Evolutionary conservation across 2,888 invertebrate species (phyloP), one percentile per base, ranked within the genome.

Genomic region (Argyra leucocephala): DNA sequence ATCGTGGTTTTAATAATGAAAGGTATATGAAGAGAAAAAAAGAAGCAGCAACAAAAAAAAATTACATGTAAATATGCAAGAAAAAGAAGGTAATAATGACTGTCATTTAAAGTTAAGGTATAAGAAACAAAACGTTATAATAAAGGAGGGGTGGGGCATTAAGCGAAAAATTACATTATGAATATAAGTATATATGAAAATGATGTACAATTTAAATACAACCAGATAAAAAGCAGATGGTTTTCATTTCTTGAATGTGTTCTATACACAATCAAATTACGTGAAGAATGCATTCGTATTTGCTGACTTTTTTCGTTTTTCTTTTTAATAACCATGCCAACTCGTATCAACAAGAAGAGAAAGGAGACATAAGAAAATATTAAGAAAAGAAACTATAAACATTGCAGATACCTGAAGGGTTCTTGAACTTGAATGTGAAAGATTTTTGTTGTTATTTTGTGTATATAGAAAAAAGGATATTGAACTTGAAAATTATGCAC

Each of bases 401-500:
- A 37, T 9, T 48, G 15, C 1, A 48, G 12, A 48, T 48, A 48
- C 18, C 7, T 48, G 48, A 48, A 48, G 48, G 48, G 48, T 48
- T 48, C 48, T 48, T 48, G 48, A 48, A 48, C 48, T 48, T 48
- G 48, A 48, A 48, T 48, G 18, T 48, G 18, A 48, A 48, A 18
- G 48, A 48, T 18, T 37, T 4, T 15, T 37, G 37, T 9, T 37
- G 37, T 26, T 26, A 6, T 26, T 26, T 26, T 26, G 2, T 31
- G 31, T 31, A 31, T 26, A 6, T 31, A 31, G 2, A 31, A 31
- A 48, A 48, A 48, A 48, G 48, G 48, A 48, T 48, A 48, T 12
- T 48, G 48, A 48, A 48, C 48, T 48, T 48, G 48, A 48, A 48
- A 48, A 48, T 48, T 48, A 48, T 48, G 48, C 12, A 48, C 18